Evolutionary conservation across 2,113 vertebrate genomes (phyloP), one percentile per base, ranked within the genome.

Genomic region (Gymnogyps californianus): DNA sequence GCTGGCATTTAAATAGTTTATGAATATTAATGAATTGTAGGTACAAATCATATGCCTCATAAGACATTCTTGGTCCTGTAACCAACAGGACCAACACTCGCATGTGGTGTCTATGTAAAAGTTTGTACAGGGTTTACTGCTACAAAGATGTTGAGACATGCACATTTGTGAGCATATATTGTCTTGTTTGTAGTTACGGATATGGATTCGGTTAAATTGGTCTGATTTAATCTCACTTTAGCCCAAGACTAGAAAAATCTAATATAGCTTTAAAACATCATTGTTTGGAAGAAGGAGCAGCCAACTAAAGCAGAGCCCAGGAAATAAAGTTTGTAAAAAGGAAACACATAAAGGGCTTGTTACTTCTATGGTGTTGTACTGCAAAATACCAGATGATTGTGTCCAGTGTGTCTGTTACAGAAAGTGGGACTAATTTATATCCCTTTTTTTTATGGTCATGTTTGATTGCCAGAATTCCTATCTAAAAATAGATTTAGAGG

Each of bases 371-470:
- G 10, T 54, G 29, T 7, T 52, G 11, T 52, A 9, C 51, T 64
- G 36, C 42, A 51, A 6, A 79, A 9, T 22, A 59, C 6, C 26
- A 14, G n/a, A 2, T 44, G 11, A 10, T 75, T 58, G 49, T 71
- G 42, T n/a, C 13, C 42, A 13, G 12, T 14, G 6, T 78, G 40
- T 42, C 3, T 1, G 15, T 61, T 77, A 61, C 28, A 83, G 86
- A 46, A 18, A 16, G 36, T 61, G n/a, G 14, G 18, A 65, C 7
- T 18, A 2, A 46, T 62, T 24, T 3, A 1, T 40, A 4, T 13
- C 0, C 1, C 7, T 52, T 62, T 44, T 51, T 16, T 36, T 47
- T 3, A 24, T 80, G 4, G 36, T 83, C 31, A 5, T 32, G 6
- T 14, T 28, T 38, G 21, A 7, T 52, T 83, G 14, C 47, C 42